Evolutionary conservation across 2,888 invertebrate species (phyloP), one percentile per base, ranked within the genome.

Genomic region (Camptogramma bilineatum): DNA sequence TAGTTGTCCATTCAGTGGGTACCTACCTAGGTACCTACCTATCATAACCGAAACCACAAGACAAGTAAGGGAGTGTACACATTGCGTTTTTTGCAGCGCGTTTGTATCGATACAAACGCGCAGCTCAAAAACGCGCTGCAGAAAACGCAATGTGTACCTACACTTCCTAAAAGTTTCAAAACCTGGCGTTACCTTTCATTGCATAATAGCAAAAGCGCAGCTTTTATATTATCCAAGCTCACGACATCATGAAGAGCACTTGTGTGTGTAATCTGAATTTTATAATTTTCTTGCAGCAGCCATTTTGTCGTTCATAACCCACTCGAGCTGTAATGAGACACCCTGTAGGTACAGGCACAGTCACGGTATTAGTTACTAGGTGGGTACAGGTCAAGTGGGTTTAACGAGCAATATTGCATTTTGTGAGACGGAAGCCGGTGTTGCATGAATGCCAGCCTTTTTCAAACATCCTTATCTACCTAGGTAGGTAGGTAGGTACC

Each of bases 371-470:
- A 62, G 28, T 55, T 51, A 17, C 56, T 56, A 55, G 57, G 68
- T 78, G 75, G 78, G 80, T 66, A 50, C 73, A 71, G 90, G 90
- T 90, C 88, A 91, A 91, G 90, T 91, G 90, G 86, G 78, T 79
- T 82, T 87, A 88, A 89, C 89, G 81, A 90, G 88, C 84, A 83
- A 88, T 89, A 90, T 90, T 90, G 87, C 88, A 88, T 90, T 87
- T 88, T 85, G 82, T 85, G 75, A 72, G 64, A 68, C 70, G 72
- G 72, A 63, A 48, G 50, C 54, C 42, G 48, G 46, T 39, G 54
- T 17, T 62, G 62, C 64, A 63, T 66, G 61, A 53, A 51, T 51
- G 55, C 52, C 46, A 47, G 42, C 42, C 24, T 57, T 24, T 48
- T 42, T 16, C 7, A 42, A 7, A n/a, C 16, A 16, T n/a, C n/a